Percentiles rank a stretch among this genome's conserved stretches.
phyloP scores from a whole-genome alignment of 2,888 invertebrate species.

The Trichopoda pennipes region DNA sequence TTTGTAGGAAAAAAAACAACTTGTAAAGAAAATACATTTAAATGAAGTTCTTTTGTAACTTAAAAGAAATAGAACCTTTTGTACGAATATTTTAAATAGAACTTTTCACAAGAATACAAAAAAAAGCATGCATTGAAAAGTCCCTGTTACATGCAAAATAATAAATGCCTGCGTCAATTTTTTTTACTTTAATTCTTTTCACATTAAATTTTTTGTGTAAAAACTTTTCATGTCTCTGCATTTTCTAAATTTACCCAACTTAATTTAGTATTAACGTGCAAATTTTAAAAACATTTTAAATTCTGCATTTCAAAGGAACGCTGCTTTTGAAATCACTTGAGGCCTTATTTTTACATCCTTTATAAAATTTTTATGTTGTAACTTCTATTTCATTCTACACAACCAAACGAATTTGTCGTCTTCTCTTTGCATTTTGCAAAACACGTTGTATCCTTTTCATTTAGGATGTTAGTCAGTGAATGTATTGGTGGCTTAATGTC shows the following conservation, averaged over 20 bases:
- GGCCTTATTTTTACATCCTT: slow-evolving; percentile 26
- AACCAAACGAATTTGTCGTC: too few species aligned
- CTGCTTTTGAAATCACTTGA: slow-evolving; percentile 22
- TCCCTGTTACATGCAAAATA: too few species aligned
- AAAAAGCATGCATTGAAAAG: too few species aligned
- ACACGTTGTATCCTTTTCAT: neutral
- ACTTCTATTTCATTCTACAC: too few species aligned
- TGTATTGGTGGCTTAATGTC: slow-evolving; percentile 5
- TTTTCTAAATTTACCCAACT: neutral
- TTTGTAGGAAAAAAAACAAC: too few species aligned
- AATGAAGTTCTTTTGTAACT: too few species aligned
- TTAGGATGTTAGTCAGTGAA: neutral
- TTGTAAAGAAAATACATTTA: too few species aligned
- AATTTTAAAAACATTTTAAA: slow-evolving; percentile 26
- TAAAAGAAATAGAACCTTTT: too few species aligned
- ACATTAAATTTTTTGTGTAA: neutral
- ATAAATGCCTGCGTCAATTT: neutral
- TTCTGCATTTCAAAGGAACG: slow-evolving; percentile 7
- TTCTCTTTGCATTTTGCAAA: neutral
- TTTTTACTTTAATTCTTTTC: neutral
- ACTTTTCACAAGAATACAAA: too few species aligned
- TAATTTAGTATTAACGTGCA: slow-evolving; percentile 41
- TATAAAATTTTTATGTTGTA: neutral
- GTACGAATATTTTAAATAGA: too few species aligned
- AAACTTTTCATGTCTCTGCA: neutral